These are phyloP conservation scores for Carcharodon carcharias DNA, from an alignment of 2,797 vertebrate species.

Conservation along the genomic window DNA sequence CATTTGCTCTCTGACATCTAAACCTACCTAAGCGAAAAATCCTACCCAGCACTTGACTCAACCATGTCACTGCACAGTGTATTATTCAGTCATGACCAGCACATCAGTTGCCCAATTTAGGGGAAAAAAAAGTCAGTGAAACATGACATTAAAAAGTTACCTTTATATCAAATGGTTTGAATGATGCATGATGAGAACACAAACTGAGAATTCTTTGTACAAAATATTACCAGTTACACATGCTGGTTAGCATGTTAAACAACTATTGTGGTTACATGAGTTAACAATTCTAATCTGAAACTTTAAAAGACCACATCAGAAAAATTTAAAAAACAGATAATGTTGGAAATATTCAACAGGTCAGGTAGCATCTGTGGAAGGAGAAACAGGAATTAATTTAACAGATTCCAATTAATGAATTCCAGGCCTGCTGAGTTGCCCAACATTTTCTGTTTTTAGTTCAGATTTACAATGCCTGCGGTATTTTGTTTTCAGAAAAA, in stretches of 20 bases:
- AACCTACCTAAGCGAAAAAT: background rate
- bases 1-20: background rate
- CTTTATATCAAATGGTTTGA: background rate
- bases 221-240: background rate
- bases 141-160: background rate
- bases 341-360: too few species aligned
- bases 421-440: too few species aligned
- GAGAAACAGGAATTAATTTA: too few species aligned
- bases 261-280: background rate
- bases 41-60: too few species aligned
- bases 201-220: background rate
- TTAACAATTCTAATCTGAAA: background rate
- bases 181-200: background rate
- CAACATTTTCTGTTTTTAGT: too few species aligned
- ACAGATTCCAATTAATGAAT: too few species aligned
- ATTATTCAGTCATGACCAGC: background rate
- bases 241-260: background rate
- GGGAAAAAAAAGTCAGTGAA: background rate
- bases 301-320: background rate
- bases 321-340: background rate
- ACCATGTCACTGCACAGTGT: background rate
- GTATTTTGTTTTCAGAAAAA: background rate
- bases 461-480: too few species aligned
- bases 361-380: too few species aligned
- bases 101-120: background rate